These are phyloP conservation scores for Bathynomus jamesi DNA, from an alignment of 1,140 invertebrate genomes.

Conservation along the genomic window DNA sequence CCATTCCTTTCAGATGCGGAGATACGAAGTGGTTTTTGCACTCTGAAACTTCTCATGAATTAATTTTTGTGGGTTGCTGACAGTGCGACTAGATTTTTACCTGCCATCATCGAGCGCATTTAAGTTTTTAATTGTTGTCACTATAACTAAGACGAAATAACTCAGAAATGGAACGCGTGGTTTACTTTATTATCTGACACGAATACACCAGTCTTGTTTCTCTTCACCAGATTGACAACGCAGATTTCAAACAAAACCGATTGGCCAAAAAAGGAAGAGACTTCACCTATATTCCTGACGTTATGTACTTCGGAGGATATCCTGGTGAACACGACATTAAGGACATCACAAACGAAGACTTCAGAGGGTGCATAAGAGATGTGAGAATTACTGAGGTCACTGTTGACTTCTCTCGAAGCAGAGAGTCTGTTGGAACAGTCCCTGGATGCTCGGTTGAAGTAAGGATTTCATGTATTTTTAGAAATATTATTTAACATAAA, in stretches of 20 bases:
- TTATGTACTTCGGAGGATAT: conserved; percentile 82
- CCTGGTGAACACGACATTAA: conserved; percentile 57
- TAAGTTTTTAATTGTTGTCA: too few species aligned
- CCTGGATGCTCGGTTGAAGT: conserved; percentile 78
- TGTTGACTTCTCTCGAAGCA: conserved; percentile 69
- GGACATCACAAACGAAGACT: conserved; percentile 60
- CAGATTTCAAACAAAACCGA: conserved; percentile 39
- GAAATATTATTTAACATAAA: too few species aligned
- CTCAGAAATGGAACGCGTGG: too few species aligned
- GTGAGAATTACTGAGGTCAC: conserved; percentile 62
- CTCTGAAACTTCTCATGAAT: too few species aligned
- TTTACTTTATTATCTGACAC: too few species aligned
- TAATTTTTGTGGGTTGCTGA: too few species aligned
- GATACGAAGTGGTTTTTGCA: too few species aligned
- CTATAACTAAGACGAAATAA: too few species aligned
- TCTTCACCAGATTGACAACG: conserved; percentile 38
- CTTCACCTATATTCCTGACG: conserved; percentile 12
- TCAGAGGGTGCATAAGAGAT: conserved; percentile 87
- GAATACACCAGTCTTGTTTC: conserved; percentile 17
- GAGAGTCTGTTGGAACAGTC: conserved; percentile 67
- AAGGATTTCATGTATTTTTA: too few species aligned
- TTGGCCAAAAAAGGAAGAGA: conserved; percentile 43
- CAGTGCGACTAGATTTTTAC: too few species aligned
- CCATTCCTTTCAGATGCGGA: too few species aligned
- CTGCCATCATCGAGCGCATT: too few species aligned